phyloP scores from a whole-genome alignment of 1,140 invertebrate genomes.

The Bombus haemorrhoidalis region DNA sequence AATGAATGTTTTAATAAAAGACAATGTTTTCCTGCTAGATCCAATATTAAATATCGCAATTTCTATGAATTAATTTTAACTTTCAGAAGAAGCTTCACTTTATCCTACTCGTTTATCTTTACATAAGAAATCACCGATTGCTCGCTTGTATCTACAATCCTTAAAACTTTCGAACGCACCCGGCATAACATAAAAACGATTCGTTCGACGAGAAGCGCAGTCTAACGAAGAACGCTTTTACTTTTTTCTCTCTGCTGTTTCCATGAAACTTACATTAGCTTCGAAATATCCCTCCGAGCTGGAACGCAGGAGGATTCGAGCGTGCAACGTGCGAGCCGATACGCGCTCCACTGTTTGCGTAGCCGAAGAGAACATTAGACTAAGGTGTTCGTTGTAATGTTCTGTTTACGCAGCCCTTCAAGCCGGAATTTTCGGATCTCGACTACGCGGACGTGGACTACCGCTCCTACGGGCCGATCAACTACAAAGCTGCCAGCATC shows the following conservation, averaged over 20 bases:
- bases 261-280: background rate
- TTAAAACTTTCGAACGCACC: background rate
- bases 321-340: background rate
- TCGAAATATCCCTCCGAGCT: background rate
- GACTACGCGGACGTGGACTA: constrained; percentile 95
- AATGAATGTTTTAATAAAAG: no score
- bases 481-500: constrained; percentile 94
- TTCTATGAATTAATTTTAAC: no score
- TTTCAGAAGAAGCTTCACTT: background rate
- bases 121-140: no score
- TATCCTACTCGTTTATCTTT: background rate
- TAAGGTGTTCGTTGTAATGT: constrained; percentile 54
- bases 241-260: background rate
- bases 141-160: background rate
- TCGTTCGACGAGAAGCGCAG: background rate
- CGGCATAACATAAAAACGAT: background rate
- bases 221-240: background rate
- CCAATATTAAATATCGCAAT: no score
- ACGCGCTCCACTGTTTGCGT: background rate
- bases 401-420: constrained; percentile 84
- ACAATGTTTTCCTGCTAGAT: no score
- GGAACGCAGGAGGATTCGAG: background rate
- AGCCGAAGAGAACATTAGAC: constrained; percentile 3
- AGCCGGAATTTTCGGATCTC: constrained; percentile 89
- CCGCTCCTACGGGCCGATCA: constrained; percentile 93